Base-by-base conservation (phyloP, 2,888 invertebrate species). In the Noctuana brunneofusca region DNA sequence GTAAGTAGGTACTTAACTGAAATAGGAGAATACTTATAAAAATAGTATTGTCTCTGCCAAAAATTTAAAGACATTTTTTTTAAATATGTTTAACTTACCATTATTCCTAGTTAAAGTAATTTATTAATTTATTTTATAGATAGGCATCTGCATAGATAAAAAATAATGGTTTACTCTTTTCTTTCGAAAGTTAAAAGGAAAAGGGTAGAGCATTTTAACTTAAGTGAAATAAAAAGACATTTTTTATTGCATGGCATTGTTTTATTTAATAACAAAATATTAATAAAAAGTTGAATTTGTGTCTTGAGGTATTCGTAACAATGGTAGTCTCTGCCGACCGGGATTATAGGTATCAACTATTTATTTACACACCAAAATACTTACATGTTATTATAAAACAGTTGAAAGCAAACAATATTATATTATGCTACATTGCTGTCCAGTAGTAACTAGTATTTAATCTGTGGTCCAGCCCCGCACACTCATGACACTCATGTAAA, bases 171-270 rank as follows among this genome's bases (percentile, higher is more conserved):
- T 35, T 53, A 53, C 35, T 53, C 52, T 53, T 53, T 53, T 53
- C 52, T 53, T 53, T 53, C 50, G 9, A 18, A 53, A 53, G 18
- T n/a, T 35, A 12, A 53, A n/a, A 53, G 52, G 52, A 53, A 53
- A 53, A 53, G 52, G 52, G 52, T 53, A 53, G 35, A 53, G 11
- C 55, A 55, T 41, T 27, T 3, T 3, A 8, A 18, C 6, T 55
- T n/a, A 12, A 24, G 8, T 12, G 2, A 41, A 55, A 55, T 41
- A 35, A 55, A 54, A 55, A 41, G 43, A 24, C 11, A n/a, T 49
- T 50, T 50, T 18, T 14, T 38, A 12, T 35, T 1, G 11, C 1
- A 8, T 14, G 8, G 4, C 3, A 49, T 14, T 27, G 22, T 48
- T 48, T 22, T 24, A 48, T 49, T 27, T 24, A n/a, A 14, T 49